Base-by-base conservation (phyloP, 2,113 vertebrate species). In the Dicrurus megarhynchus region DNA sequence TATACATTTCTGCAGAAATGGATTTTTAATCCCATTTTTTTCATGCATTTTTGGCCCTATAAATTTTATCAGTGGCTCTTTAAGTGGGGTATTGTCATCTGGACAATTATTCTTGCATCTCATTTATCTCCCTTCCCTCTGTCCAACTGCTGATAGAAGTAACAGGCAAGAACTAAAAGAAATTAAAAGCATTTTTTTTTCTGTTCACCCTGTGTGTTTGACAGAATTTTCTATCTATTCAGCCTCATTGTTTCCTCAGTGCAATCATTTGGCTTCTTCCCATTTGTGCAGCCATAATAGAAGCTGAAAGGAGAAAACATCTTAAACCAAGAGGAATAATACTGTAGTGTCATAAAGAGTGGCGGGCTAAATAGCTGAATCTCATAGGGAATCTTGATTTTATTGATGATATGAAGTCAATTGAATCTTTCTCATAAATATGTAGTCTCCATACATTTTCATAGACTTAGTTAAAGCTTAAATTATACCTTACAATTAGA, bases 121-220 rank as follows among this genome's bases (percentile, higher is more conserved):
- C 56, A 75, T 93, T 87, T 86, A 76, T 89, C 87, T 93, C 70
- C 56, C 19, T 84, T 75, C 33, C 22, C n/a, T 64, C 44, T 50
- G 23, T 67, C 67, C 37, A 50, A 59, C 44, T 84, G 91, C 87
- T 95, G 76, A 73, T 68, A 93, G 60, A 92, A 93, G 74, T 92
- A 92, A 68, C 33, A 94, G 61, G 81, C 74, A 90, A 93, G 65
- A 96, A 70, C 68, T 84, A 47, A 78, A 87, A 83, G 87, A 95
- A 94, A 97, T 92, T 95, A 92, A 94, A 97, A 22, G 10, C 56
- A 35, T 96, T 68, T 95, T 87, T 87, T 97, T 95, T 89, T 81
- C 71, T 89, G 49, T 74, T 95, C 61, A 59, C 39, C 63, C 44
- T 3, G 16, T 77, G 63, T 76, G 33, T 94, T 95, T 95, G 88